These are phyloP conservation scores for Melanocharis versteri DNA, from an alignment of 2,113 vertebrate genomes.

Conservation along the genomic window DNA sequence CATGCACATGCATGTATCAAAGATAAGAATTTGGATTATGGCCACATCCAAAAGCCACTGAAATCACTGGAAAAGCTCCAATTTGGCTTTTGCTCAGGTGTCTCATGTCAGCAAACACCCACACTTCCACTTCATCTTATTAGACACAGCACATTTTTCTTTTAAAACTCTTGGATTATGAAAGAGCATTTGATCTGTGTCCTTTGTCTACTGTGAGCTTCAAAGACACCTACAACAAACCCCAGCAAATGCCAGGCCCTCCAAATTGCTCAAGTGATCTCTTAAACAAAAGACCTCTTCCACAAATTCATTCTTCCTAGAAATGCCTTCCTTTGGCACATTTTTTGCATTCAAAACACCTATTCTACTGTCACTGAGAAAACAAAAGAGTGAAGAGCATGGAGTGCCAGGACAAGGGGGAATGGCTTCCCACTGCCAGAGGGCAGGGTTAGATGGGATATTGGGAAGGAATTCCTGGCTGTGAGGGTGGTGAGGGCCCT, in stretches of 20 bases:
- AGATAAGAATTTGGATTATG: background rate
- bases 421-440: background rate
- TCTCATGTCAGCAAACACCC: background rate
- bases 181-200: background rate
- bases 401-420: background rate
- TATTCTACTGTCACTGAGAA: background rate
- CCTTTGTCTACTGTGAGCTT: background rate
- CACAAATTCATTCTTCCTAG: background rate
- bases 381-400: background rate
- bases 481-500: background rate
- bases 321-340: background rate
- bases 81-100: background rate
- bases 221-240: background rate
- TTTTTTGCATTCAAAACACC: background rate
- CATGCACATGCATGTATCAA: background rate
- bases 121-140: background rate
- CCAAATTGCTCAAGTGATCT: background rate
- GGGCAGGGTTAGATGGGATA: background rate
- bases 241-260: background rate
- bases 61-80: background rate
- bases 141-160: background rate
- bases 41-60: background rate
- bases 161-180: background rate
- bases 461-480: background rate
- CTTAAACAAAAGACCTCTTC: background rate